Conservation (phyloP, 1,140 invertebrate species). For the Ridgeia piscesae region DNA sequence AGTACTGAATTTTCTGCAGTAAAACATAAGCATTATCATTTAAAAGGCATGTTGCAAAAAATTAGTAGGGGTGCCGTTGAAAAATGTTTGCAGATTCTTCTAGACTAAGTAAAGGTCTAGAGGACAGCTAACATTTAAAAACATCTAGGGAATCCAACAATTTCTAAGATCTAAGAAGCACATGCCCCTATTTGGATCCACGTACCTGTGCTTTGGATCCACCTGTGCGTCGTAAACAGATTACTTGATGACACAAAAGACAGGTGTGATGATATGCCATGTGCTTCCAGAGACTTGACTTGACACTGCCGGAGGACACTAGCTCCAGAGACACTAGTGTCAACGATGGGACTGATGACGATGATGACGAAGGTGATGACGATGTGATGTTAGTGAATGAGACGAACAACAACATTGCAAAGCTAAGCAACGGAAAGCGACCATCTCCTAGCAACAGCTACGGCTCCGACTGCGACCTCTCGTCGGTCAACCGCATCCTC, state of each 20-base stretch:
- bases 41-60: too few relatives aligned
- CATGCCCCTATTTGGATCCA: too few relatives aligned
- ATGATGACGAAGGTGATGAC: neutral
- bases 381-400: neutral
- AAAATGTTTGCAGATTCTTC: too few relatives aligned
- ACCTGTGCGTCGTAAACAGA: too few relatives aligned
- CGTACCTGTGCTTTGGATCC: too few relatives aligned
- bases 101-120: too few relatives aligned
- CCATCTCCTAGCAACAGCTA: neutral
- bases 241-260: neutral
- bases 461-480: constrained; percentile 38
- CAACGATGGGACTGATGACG: neutral
- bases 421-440: neutral
- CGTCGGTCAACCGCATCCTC: constrained; percentile 50
- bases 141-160: too few relatives aligned
- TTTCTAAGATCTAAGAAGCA: too few relatives aligned
- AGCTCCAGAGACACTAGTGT: neutral
- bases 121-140: too few relatives aligned
- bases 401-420: constrained; percentile 7
- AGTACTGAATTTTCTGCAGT: too few relatives aligned
- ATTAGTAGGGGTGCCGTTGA: too few relatives aligned
- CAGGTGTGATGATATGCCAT: neutral
- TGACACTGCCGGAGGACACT: neutral
- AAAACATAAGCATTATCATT: too few relatives aligned
- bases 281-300: neutral